Percentiles rank a stretch among this genome's conserved stretches.
Conservation (phyloP, 2,113 vertebrate genomes). For the Cryptoleucopteryx plumbea region DNA sequence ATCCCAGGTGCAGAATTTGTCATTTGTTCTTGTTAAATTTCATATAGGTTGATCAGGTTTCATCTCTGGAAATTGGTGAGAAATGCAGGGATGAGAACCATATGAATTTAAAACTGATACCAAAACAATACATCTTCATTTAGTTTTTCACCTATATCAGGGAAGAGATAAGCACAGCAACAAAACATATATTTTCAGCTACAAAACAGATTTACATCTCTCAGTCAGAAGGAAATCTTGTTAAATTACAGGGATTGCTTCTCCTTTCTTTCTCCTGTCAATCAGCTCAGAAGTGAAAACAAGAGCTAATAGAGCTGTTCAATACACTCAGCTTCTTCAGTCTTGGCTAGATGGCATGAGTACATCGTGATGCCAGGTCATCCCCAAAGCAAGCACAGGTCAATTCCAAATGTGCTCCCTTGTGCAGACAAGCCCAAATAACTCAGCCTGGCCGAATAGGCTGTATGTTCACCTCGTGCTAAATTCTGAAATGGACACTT, state of each 20-base stretch:
- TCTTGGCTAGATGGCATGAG: background rate
- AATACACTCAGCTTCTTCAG: background rate
- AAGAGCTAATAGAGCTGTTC: background rate
- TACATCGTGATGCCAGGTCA: accelerated
- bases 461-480: accelerated
- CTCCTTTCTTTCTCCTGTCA: background rate
- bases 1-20: background rate
- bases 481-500: background rate
- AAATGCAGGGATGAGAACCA: background rate
- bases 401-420: background rate
- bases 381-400: background rate
- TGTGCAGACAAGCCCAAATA: background rate
- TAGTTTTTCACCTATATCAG: background rate
- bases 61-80: background rate
- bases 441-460: background rate
- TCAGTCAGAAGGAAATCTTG: background rate
- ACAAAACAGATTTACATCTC: background rate
- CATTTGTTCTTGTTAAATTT: background rate
- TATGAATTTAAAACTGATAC: background rate
- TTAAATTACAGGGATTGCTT: background rate
- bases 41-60: background rate
- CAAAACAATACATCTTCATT: background rate
- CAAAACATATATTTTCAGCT: background rate
- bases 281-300: background rate
- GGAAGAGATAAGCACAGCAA: background rate